Evolutionary conservation across 2,113 vertebrate genomes (phyloP).

Genomic region (Arvicanthis niloticus): DNA sequence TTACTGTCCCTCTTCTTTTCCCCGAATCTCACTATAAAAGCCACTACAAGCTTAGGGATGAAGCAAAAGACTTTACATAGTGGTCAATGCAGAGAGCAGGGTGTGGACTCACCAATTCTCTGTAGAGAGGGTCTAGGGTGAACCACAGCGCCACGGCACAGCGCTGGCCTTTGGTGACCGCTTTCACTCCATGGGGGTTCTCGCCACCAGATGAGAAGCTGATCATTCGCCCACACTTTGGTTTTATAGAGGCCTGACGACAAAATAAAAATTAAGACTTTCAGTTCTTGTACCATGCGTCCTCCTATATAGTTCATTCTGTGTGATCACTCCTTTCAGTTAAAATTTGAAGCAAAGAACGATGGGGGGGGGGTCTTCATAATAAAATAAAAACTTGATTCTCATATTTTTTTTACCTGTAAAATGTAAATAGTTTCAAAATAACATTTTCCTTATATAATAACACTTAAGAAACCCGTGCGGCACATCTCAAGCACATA

Average conservation of each 20-base stretch:
- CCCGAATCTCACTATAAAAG: not conserved
- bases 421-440: conserved; percentile 15
- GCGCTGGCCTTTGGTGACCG: conserved; percentile 95
- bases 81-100: not conserved
- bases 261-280: conserved; percentile 14
- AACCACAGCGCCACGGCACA: conserved; percentile 98
- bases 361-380: not conserved
- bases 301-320: not conserved
- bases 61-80: not conserved
- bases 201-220: conserved; percentile 97
- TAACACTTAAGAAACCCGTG: not conserved
- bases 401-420: not conserved
- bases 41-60: not conserved
- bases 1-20: not conserved
- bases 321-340: not conserved
- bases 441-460: not conserved
- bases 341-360: not conserved
- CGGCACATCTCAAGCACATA: fast-evolving
- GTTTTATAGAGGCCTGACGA: conserved; percentile 94
- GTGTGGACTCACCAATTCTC: conserved; percentile 92
- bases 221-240: conserved; percentile 95
- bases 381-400: not conserved
- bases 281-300: not conserved
- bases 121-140: conserved; percentile 95
- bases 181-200: conserved; percentile 97